phyloP scores from a whole-genome alignment of 2,113 vertebrate genomes.

The Thunnus maccoyii region DNA sequence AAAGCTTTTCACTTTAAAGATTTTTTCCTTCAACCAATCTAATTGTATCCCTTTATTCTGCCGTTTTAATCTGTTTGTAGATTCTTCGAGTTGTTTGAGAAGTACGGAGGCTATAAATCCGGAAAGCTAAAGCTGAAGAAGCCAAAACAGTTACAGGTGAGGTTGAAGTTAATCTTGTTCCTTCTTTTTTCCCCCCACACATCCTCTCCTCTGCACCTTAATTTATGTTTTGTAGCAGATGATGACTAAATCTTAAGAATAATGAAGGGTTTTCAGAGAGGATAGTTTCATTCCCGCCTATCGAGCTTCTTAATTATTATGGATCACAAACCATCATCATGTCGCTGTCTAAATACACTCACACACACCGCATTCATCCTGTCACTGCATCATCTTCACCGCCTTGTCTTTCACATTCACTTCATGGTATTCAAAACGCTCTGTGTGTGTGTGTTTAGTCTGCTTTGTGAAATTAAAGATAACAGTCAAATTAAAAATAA shows the following conservation, averaged over 20 bases:
- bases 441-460: not conserved
- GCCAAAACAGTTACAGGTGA: conserved; percentile 96
- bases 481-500: not conserved
- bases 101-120: conserved; percentile 94
- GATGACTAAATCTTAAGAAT: conserved; percentile 7
- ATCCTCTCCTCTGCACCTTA: not conserved
- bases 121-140: conserved; percentile 97
- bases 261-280: conserved; percentile 5
- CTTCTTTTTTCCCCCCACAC: not conserved
- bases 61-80: conserved; percentile 73
- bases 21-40: not conserved
- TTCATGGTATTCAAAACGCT: not conserved
- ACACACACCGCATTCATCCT: conserved; percentile 8
- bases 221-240: not conserved
- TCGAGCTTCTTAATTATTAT: not conserved
- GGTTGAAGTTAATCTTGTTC: not conserved
- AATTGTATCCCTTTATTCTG: not conserved
- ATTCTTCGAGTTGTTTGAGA: conserved; percentile 96
- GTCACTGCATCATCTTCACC: not conserved
- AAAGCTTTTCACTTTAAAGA: not conserved
- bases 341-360: conserved; percentile 32
- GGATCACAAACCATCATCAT: not conserved
- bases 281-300: not conserved
- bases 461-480: not conserved
- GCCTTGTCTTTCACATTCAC: not conserved